These are phyloP conservation scores for Lepisosteus osseus DNA, from an alignment of 2,113 vertebrate species.

Conservation along the genomic window DNA sequence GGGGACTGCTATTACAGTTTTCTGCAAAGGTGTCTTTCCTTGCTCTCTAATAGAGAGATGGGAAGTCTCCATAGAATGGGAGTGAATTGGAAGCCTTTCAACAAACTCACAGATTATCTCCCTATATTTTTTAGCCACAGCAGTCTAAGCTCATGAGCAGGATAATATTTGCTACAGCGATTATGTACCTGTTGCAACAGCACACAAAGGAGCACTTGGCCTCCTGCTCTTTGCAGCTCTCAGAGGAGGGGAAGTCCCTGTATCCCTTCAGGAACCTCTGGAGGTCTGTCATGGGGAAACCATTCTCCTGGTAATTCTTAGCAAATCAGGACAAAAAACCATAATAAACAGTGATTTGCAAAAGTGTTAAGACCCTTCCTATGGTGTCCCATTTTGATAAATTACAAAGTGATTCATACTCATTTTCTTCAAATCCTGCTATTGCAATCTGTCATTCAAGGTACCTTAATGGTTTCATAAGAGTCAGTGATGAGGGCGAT, in stretches of 20 bases:
- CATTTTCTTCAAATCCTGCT: no score
- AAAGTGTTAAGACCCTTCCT: neutral
- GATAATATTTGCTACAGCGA: slow-evolving; percentile 41
- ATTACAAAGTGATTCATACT: no score
- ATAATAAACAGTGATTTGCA: neutral
- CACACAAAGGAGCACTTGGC: slow-evolving; percentile 47
- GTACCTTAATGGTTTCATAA: slow-evolving; percentile 96
- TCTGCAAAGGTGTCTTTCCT: no score
- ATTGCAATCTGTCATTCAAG: no score
- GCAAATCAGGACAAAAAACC: neutral
- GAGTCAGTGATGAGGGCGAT: slow-evolving; percentile 95
- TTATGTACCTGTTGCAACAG: slow-evolving; percentile 75
- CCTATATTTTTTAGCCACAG: slow-evolving; percentile 63
- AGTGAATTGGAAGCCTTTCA: slow-evolving; percentile 34
- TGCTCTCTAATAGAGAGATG: no score
- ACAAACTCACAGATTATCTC: slow-evolving; percentile 43
- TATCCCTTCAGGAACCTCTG: slow-evolving; percentile 78
- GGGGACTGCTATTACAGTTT: no score
- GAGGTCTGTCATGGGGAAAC: slow-evolving; percentile 85
- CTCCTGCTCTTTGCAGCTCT: slow-evolving; percentile 36
- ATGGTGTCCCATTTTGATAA: no score
- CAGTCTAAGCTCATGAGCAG: slow-evolving; percentile 56
- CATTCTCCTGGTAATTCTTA: slow-evolving; percentile 84
- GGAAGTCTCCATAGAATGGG: neutral
- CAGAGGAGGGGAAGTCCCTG: slow-evolving; percentile 38